phyloP scores from a whole-genome alignment of 2,888 invertebrate species.

The Cryptus viduatorius region DNA sequence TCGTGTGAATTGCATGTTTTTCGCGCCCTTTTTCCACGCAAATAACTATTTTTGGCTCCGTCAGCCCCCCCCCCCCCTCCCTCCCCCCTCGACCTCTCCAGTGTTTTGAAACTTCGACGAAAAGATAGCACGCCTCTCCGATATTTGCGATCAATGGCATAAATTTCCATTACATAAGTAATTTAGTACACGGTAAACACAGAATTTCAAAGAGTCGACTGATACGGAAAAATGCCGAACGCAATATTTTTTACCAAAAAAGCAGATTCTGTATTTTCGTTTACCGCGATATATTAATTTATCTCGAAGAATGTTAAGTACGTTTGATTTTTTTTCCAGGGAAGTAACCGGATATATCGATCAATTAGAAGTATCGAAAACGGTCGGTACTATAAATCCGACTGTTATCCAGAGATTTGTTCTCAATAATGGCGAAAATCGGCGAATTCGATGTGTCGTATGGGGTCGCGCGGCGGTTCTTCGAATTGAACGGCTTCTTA shows the following conservation, averaged over 20 bases:
- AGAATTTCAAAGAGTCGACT: too few relatives aligned
- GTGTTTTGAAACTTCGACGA: background rate
- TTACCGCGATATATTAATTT: background rate
- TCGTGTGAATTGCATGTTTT: too few relatives aligned
- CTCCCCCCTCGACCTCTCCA: background rate
- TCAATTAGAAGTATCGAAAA: background rate
- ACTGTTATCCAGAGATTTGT: background rate
- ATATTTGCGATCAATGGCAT: background rate
- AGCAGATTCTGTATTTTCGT: too few relatives aligned
- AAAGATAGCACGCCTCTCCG: background rate
- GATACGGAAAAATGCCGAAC: too few relatives aligned
- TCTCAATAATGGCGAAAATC: constrained; percentile 6
- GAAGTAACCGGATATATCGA: background rate
- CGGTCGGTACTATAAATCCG: background rate
- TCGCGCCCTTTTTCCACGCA: too few relatives aligned
- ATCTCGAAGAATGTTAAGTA: background rate
- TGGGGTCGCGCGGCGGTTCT: background rate
- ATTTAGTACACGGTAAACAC: too few relatives aligned
- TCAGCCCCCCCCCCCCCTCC: background rate
- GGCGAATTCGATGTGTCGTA: background rate
- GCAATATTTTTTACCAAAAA: too few relatives aligned
- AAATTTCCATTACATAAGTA: too few relatives aligned
- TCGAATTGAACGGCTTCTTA: background rate
- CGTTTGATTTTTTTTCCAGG: background rate
- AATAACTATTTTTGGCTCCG: too few relatives aligned